These are phyloP conservation scores for Cantharis nigra DNA, from an alignment of 2,888 invertebrate genomes.

Conservation along the genomic window DNA sequence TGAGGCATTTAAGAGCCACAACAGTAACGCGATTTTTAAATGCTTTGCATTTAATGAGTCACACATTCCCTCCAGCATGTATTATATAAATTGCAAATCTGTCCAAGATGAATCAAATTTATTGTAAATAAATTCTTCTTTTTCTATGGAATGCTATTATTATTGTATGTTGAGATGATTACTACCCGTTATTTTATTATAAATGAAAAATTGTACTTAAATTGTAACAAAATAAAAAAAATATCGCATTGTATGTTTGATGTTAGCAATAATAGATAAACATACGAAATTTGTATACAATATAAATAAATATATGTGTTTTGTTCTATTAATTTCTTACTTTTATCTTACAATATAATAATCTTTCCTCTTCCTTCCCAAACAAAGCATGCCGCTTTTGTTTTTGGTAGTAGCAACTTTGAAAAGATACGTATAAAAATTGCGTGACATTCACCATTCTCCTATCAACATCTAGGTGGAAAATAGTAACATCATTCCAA, in stretches of 20 bases:
- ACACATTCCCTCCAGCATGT: constrained; percentile 55
- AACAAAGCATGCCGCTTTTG: no score
- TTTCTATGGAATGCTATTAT: constrained; percentile 51
- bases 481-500: no score
- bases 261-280: constrained; percentile 55
- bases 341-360: background rate
- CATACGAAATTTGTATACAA: constrained; percentile 56
- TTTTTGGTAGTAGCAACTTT: no score
- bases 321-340: constrained; percentile 45
- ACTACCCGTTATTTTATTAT: constrained; percentile 55
- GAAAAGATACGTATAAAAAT: no score
- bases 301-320: constrained; percentile 57
- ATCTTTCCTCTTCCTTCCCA: no score
- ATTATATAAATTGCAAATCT: constrained; percentile 57
- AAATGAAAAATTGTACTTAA: constrained; percentile 49
- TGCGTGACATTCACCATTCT: no score
- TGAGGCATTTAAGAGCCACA: constrained; percentile 24
- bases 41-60: constrained; percentile 42
- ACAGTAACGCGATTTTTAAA: constrained; percentile 28
- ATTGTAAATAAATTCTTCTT: constrained; percentile 55
- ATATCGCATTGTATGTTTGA: constrained; percentile 56
- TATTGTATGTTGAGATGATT: constrained; percentile 49
- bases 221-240: constrained; percentile 46
- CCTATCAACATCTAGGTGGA: no score
- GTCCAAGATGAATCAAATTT: constrained; percentile 57